phyloP scores from a whole-genome alignment of 2,797 vertebrate species.

The Chaetodon trifasciatus region DNA sequence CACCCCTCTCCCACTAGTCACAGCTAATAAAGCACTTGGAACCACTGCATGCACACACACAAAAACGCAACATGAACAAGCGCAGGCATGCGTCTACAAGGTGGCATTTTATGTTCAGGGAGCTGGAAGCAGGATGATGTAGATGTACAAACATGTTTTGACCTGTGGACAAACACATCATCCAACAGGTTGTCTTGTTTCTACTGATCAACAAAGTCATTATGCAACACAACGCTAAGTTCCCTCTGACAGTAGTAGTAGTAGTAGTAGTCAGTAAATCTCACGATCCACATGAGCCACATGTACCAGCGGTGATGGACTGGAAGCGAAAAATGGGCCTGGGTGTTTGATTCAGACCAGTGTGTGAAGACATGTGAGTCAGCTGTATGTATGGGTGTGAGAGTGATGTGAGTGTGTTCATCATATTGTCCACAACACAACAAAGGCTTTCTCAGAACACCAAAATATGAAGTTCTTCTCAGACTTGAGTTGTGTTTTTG shows the following conservation, averaged over 20 bases:
- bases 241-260: no score
- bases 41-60: constrained; percentile 29
- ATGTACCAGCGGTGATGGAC: neutral
- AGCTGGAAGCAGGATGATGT: constrained; percentile 33
- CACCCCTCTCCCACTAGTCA: constrained; percentile 48
- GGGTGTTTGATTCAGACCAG: constrained; percentile 12
- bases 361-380: constrained; percentile 46
- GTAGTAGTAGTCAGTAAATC: neutral
- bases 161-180: constrained; percentile 13
- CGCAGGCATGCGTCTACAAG: constrained; percentile 32
- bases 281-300: neutral
- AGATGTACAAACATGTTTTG: constrained; percentile 39
- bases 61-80: constrained; percentile 31
- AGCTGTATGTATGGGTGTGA: constrained; percentile 37
- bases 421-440: constrained; percentile 13
- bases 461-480: neutral
- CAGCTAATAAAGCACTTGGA: constrained; percentile 68
- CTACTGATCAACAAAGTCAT: constrained; percentile 2
- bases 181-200: neutral
- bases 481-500: neutral
- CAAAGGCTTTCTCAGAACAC: constrained; percentile 9
- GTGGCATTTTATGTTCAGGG: constrained; percentile 44
- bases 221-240: neutral
- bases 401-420: constrained; percentile 3
- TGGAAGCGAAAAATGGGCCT: neutral